Conservation (phyloP, 2,888 invertebrate genomes). For the Prosopocoilus inquinatus region DNA sequence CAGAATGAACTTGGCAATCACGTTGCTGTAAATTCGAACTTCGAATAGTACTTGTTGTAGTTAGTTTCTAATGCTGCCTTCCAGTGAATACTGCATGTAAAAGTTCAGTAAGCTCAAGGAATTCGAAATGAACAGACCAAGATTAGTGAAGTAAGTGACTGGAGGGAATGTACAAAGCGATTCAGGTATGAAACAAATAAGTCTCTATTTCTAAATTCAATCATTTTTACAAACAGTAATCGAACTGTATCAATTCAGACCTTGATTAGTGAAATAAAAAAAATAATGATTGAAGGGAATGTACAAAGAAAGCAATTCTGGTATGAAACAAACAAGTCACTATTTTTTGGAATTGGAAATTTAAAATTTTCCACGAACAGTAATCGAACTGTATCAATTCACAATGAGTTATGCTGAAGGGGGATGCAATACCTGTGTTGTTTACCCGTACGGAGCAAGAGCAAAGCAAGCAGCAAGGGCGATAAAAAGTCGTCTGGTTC, state of each 20-base stretch:
- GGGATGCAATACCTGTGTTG: conserved; percentile 37
- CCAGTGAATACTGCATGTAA: neutral
- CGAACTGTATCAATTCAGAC: conserved; percentile 32
- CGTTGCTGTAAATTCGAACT: neutral
- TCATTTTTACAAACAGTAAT: neutral
- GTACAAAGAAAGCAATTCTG: too few species aligned
- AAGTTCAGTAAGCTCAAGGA: too few species aligned
- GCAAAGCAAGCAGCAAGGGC: conserved; percentile 31
- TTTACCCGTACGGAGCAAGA: conserved; percentile 32
- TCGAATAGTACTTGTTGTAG: conserved; percentile 9
- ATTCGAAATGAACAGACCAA: too few species aligned
- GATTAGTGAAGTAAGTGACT: too few species aligned
- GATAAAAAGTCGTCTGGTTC: conserved; percentile 44
- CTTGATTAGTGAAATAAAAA: too few species aligned
- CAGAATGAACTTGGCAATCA: neutral
- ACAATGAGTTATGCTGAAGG: conserved; percentile 32
- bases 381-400: conserved; percentile 31
- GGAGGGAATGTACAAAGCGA: too few species aligned
- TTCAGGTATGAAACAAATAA: too few species aligned
- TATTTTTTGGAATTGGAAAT: too few species aligned
- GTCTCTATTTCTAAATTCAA: too few species aligned
- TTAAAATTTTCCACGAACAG: too few species aligned
- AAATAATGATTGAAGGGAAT: too few species aligned
- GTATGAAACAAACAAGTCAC: too few species aligned
- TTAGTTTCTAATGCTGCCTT: conserved; percentile 4